Evolutionary conservation across 2,888 invertebrate species (phyloP).

Genomic region (Clivina fossor): DNA sequence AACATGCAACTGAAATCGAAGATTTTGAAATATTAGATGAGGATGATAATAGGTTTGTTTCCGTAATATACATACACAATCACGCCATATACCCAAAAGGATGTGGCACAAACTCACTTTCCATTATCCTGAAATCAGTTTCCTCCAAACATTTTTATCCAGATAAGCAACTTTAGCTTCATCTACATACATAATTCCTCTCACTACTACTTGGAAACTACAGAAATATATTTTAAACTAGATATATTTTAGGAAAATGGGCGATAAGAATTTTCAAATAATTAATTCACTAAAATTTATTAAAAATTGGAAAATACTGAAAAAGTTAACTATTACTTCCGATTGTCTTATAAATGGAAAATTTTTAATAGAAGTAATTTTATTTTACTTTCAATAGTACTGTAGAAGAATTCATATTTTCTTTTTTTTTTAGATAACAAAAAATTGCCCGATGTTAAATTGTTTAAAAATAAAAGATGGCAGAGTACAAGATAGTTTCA

Average conservation of each 20-base stretch:
- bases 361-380: constrained; percentile 27
- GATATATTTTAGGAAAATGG: not conserved
- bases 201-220: no score
- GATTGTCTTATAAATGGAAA: constrained; percentile 9
- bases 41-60: no score
- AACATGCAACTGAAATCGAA: constrained; percentile 8
- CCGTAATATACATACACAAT: no score
- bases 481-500: constrained; percentile 9
- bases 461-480: constrained; percentile 26
- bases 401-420: not conserved
- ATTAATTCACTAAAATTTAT: constrained; percentile 12
- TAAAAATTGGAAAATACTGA: constrained; percentile 24
- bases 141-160: no score
- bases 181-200: no score
- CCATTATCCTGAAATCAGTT: no score
- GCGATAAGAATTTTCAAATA: not conserved
- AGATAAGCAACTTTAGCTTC: no score
- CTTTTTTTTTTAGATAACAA: constrained; percentile 17
- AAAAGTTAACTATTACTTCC: constrained; percentile 18
- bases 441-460: constrained; percentile 12
- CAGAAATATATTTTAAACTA: no score
- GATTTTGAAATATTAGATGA: constrained; percentile 23
- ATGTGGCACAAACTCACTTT: no score
- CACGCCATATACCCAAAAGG: no score
- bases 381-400: not conserved